Base-by-base conservation (phyloP, 2,888 invertebrate species). In the Dolichopus griseipennis region DNA sequence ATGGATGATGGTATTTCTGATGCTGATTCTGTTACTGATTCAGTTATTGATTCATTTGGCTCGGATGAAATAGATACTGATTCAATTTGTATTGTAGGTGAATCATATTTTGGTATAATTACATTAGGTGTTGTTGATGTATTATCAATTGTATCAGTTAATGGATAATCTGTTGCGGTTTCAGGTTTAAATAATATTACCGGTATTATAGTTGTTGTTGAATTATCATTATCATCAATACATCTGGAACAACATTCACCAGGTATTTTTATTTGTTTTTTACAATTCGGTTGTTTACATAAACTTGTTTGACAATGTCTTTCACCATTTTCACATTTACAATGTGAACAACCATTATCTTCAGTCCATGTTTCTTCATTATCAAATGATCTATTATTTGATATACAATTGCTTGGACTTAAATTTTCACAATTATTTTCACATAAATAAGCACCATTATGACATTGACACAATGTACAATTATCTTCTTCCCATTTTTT, bases 391-490 rank as follows among this genome's bases (percentile, higher is more conserved):
- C 52, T 15, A 52, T 52, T 18, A 12, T 9, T 52, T 52, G 52
- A 52, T 6, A 52, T 52, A n/a, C 52, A 52, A 52, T 52, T 52
- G 18, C 15, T 52, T n/a, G 52, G 52, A 52, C 52, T 18, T 52
- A 15, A n/a, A 52, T 52, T 12, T 18, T 52, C 18, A n/a, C 52
- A 52, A 18, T 9, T 18, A 52, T 52, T 15, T 12, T 52, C 12
- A 52, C 81, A 81, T 67, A 78, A 78, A 41, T 73, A 73, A 63
- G 79, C 78, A 4, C 81, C 81, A 70, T 75, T 75, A 18, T 74
- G 74, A 64, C 80, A 80, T 37, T 78, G 76, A 68, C 80, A 80
- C 9, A 76, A 76, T 64, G 75, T 76, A 72, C 81, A 81, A 10
- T 77, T 77, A 66, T 78, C 79, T 64, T 73, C 72, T 33, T 74